Evolutionary conservation across 37 sponge, comb jelly and placozoan species (phyloP).

Genomic region (Agelas oroides): DNA sequence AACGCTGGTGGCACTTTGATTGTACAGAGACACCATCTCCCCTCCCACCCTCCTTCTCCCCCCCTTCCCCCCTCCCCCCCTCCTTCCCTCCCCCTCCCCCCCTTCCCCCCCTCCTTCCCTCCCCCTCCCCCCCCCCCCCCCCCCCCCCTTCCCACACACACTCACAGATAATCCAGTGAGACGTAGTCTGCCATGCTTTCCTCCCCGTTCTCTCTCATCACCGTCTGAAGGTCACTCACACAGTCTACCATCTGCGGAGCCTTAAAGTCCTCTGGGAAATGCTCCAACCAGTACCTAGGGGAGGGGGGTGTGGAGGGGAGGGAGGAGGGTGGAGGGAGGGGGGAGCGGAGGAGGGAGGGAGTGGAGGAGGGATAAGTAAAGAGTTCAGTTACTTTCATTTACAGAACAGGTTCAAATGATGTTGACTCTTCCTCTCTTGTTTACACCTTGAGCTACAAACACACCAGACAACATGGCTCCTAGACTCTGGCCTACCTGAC

Average conservation of each 20-base stretch:
- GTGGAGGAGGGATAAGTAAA: too few relatives aligned
- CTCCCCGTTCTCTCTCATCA: conserved; percentile 31
- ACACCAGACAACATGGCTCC: background rate
- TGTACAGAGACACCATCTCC: too few relatives aligned
- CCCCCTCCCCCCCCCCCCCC: background rate
- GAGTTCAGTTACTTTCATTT: too few relatives aligned
- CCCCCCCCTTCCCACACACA: background rate
- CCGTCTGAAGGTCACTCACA: conserved; percentile 11
- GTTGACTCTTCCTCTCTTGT: too few relatives aligned
- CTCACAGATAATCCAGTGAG: conserved; percentile 44
- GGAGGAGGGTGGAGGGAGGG: background rate
- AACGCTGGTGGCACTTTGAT: too few relatives aligned
- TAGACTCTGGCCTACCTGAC: conserved; percentile 27
- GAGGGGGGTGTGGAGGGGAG: background rate
- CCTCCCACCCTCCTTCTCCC: background rate
- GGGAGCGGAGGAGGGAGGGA: too few relatives aligned
- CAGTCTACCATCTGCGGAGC: background rate
- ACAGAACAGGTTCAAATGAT: too few relatives aligned
- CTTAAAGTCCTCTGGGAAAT: conserved; percentile 61
- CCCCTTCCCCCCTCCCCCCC: background rate
- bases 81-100: too few relatives aligned
- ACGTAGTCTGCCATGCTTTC: conserved; percentile 20
- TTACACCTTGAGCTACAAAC: too few relatives aligned
- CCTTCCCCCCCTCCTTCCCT: background rate
- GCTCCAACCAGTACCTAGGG: conserved; percentile 51